Evolutionary conservation across 2,113 vertebrate species (phyloP).

Genomic region (Junco hyemalis): DNA sequence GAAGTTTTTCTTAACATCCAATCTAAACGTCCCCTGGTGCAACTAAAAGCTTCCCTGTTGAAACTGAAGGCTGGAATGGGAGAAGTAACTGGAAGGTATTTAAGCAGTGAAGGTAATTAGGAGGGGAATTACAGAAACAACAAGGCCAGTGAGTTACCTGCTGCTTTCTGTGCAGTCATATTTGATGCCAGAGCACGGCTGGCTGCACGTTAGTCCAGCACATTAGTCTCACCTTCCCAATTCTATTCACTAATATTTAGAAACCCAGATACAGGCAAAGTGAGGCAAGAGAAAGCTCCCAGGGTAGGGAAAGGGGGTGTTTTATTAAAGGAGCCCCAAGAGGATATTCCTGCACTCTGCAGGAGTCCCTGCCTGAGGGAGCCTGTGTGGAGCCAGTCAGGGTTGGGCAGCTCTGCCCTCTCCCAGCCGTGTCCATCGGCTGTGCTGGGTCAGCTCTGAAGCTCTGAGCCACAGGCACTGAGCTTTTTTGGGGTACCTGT

Average conservation of each 20-base stretch:
- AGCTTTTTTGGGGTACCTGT: neutral
- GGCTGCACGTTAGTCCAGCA: neutral
- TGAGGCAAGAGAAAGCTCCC: neutral
- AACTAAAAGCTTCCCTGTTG: neutral
- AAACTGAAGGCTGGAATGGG: neutral
- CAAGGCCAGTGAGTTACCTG: neutral
- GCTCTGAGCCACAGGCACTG: neutral
- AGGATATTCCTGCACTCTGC: neutral
- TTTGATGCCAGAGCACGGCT: neutral
- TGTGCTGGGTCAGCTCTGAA: neutral
- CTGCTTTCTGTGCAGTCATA: neutral
- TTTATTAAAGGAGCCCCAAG: neutral
- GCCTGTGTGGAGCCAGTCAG: rapidly evolving
- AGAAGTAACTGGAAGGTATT: neutral
- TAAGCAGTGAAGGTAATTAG: neutral
- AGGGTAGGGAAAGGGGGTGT: neutral
- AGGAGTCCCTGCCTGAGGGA: rapidly evolving
- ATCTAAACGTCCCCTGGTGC: neutral
- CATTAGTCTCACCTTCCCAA: neutral
- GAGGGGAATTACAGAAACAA: neutral
- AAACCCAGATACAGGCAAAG: neutral
- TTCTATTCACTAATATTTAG: neutral
- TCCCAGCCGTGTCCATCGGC: rapidly evolving
- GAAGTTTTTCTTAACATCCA: neutral
- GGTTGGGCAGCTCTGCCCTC: neutral